Conservation (phyloP, 2,797 vertebrate genomes). For the Pseudocheirus occidentalis region DNA sequence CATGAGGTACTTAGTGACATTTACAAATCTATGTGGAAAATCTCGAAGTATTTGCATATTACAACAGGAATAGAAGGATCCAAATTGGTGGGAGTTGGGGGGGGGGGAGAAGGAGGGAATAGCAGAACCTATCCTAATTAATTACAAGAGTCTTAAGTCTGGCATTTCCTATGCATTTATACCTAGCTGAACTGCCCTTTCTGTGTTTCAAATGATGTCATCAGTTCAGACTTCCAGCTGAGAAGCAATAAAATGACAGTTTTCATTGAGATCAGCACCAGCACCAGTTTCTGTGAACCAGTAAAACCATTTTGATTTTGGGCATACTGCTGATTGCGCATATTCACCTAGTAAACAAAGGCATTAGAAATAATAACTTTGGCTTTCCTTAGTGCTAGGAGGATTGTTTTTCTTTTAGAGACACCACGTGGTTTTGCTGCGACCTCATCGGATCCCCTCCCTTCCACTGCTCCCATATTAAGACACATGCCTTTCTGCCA, state of each 20-base stretch:
- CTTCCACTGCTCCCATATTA: background rate
- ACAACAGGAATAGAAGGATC: background rate
- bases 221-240: slow-evolving; percentile 9
- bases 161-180: background rate
- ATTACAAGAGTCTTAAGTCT: background rate
- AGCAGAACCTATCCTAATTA: background rate
- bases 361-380: background rate
- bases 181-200: slow-evolving; percentile 39
- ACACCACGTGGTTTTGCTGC: background rate
- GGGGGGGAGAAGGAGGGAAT: background rate
- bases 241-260: background rate
- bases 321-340: background rate
- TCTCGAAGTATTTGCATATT: background rate
- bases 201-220: slow-evolving; percentile 18
- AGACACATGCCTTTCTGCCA: background rate
- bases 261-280: background rate
- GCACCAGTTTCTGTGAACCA: background rate
- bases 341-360: background rate
- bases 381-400: background rate
- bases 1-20: background rate
- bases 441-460: too few species aligned
- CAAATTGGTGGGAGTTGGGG: background rate
- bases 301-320: background rate
- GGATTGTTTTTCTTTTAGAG: background rate
- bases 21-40: slow-evolving; percentile 33